Evolutionary conservation across 2,888 invertebrate genomes (phyloP).

Genomic region (Agrotis segetum): DNA sequence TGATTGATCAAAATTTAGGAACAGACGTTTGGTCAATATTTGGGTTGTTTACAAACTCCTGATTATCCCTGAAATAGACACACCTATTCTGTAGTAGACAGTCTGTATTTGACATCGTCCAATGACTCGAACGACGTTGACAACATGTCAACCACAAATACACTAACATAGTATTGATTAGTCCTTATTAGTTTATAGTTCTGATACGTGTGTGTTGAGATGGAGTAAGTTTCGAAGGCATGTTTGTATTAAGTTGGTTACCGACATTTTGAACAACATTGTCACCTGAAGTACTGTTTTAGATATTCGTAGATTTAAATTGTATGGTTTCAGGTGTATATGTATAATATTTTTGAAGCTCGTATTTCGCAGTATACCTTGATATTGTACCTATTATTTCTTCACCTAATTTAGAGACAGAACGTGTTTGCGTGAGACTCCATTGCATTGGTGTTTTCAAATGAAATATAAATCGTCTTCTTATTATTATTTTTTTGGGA

Average conservation of each 20-base stretch:
- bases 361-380: no score
- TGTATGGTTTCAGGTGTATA: not conserved
- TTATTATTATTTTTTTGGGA: no score
- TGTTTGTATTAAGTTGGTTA: constrained; percentile 3
- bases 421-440: no score
- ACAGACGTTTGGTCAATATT: not conserved
- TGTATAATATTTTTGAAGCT: not conserved
- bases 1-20: not conserved
- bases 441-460: no score
- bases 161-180: constrained; percentile 41
- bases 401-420: no score
- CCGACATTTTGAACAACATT: not conserved
- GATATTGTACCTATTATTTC: no score
- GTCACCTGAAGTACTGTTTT: not conserved
- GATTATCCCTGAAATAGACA: not conserved
- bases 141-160: constrained; percentile 46
- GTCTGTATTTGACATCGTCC: constrained; percentile 4
- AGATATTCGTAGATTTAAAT: not conserved
- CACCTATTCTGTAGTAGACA: not conserved
- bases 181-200: constrained; percentile 32
- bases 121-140: constrained; percentile 23
- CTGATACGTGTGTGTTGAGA: constrained; percentile 23
- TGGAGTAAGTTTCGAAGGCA: constrained; percentile 2
- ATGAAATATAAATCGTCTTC: no score
- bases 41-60: not conserved